phyloP scores from a whole-genome alignment of 1,140 invertebrate genomes.

The Macrosteles quadrilineatus region DNA sequence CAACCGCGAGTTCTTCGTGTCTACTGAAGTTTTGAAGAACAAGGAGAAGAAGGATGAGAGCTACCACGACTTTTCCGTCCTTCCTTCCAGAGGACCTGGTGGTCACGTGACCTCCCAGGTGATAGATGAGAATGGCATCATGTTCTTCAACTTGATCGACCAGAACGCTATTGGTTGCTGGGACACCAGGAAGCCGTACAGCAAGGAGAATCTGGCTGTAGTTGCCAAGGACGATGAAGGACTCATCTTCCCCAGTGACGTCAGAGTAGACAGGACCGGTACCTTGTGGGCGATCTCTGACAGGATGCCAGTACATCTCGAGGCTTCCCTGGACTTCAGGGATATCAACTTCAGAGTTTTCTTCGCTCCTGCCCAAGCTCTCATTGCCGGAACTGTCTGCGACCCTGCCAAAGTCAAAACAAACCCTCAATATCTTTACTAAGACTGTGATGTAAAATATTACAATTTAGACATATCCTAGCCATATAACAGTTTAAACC shows the following conservation, averaged over 20 bases:
- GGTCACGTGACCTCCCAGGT: conserved; percentile 69
- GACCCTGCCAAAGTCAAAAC: conserved; percentile 47
- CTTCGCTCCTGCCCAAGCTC: conserved; percentile 61
- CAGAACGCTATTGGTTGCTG: conserved; percentile 80
- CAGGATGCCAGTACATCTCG: conserved; percentile 73
- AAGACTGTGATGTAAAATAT: too few relatives aligned
- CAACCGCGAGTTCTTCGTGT: conserved; percentile 73
- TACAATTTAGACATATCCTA: too few relatives aligned
- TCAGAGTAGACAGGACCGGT: conserved; percentile 67
- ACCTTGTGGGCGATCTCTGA: conserved; percentile 75
- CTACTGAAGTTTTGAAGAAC: conserved; percentile 68
- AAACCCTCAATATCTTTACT: not conserved
- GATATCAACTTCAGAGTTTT: conserved; percentile 79
- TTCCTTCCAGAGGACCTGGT: conserved; percentile 62
- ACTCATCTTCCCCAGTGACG: conserved; percentile 74
- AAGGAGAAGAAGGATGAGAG: conserved; percentile 60
- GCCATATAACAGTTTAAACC: too few relatives aligned
- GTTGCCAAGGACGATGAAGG: conserved; percentile 72
- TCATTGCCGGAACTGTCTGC: conserved; percentile 71
- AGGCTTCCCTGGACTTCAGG: conserved; percentile 68
- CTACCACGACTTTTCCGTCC: conserved; percentile 63
- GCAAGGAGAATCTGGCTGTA: conserved; percentile 52
- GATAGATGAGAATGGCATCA: conserved; percentile 70
- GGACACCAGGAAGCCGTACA: conserved; percentile 66
- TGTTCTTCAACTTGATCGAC: conserved; percentile 75